These are phyloP conservation scores for Sceliomorpha sp. DNA, from an alignment of 2,888 invertebrate species.

Conservation along the genomic window DNA sequence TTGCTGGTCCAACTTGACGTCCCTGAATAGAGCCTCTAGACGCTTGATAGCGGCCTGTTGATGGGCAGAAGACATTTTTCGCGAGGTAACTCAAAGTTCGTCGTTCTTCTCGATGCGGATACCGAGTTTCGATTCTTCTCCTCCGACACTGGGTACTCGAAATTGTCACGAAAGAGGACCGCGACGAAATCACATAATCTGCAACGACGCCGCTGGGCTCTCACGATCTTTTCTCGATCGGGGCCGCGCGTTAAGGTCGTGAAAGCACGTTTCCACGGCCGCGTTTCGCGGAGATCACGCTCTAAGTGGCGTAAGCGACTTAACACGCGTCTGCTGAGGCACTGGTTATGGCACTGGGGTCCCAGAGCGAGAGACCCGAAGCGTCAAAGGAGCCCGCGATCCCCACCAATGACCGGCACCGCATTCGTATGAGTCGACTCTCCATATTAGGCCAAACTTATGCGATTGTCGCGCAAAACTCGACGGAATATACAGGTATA, in stretches of 20 bases:
- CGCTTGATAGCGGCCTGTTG: slow-evolving; percentile 86
- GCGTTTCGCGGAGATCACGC: slow-evolving; percentile 40
- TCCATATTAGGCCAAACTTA: slow-evolving; percentile 80
- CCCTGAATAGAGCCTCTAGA: slow-evolving; percentile 87
- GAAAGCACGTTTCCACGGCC: slow-evolving; percentile 50
- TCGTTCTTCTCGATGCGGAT: too few relatives aligned
- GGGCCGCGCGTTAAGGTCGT: slow-evolving; percentile 23
- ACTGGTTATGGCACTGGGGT: slow-evolving; percentile 73
- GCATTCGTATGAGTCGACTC: slow-evolving; percentile 67
- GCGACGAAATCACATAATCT: slow-evolving; percentile 3
- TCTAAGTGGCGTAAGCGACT: slow-evolving; percentile 65
- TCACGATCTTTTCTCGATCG: slow-evolving; percentile 21
- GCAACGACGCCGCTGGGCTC: neutral
- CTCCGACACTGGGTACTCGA: too few relatives aligned
- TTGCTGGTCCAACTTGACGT: slow-evolving; percentile 83
- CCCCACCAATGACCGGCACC: slow-evolving; percentile 64
- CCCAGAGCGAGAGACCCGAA: slow-evolving; percentile 67
- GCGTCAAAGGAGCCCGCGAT: slow-evolving; percentile 69
- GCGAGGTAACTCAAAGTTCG: too few relatives aligned
- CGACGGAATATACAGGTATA: slow-evolving; percentile 29
- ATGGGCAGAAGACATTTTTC: slow-evolving; percentile 75
- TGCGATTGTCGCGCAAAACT: slow-evolving; percentile 73
- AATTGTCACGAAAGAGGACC: neutral
- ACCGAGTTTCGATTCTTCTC: too few relatives aligned
- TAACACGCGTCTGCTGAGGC: slow-evolving; percentile 75